These are phyloP conservation scores for Rhinoraja longicauda DNA, from an alignment of 2,797 vertebrate species.

Conservation along the genomic window DNA sequence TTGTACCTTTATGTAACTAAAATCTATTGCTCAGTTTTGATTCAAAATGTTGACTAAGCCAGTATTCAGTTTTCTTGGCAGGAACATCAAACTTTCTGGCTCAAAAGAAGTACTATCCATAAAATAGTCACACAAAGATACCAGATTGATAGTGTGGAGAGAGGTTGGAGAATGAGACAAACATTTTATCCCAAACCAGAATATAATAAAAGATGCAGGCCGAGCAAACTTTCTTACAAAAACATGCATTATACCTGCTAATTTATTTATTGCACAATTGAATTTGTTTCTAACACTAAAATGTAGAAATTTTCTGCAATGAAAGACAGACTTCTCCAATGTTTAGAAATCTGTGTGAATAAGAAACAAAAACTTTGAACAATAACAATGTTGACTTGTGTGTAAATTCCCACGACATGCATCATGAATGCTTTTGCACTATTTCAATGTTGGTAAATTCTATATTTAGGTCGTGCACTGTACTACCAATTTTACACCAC, in stretches of 20 bases:
- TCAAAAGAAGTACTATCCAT: not conserved
- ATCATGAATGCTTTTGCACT: not conserved
- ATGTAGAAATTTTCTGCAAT: not conserved
- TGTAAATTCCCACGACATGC: not conserved
- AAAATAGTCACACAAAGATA: not conserved
- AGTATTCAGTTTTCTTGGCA: not conserved
- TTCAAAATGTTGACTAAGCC: not conserved
- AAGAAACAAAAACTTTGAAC: not conserved
- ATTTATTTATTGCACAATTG: not conserved
- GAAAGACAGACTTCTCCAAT: not conserved
- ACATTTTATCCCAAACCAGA: not conserved
- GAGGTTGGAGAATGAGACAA: not conserved
- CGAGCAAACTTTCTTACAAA: not conserved
- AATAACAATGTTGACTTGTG: not conserved
- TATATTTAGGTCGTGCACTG: not conserved
- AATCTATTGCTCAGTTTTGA: not conserved
- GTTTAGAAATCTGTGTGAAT: not conserved
- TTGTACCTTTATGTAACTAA: not conserved
- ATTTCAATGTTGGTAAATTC: not conserved
- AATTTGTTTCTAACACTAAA: not conserved
- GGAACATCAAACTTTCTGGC: not conserved
- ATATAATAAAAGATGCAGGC: not conserved
- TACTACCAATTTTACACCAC: not conserved
- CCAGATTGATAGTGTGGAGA: not conserved
- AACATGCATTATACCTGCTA: not conserved